Evolutionary conservation across 2,797 vertebrate genomes (phyloP), one percentile per base, ranked within the genome.

Genomic region (Gallinago solitaria): DNA sequence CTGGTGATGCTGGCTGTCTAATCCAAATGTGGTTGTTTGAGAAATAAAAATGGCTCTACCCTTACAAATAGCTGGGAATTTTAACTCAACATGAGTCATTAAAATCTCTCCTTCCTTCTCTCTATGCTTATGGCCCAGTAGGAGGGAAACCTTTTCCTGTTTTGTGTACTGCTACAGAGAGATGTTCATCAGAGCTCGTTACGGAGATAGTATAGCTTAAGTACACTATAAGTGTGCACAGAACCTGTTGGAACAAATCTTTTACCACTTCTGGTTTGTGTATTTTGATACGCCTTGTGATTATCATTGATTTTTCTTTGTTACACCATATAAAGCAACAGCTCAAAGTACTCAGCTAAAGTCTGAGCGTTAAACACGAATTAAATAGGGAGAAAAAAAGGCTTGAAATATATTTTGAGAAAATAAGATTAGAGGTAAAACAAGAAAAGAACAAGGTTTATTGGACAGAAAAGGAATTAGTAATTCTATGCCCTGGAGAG

Each of bases 391-490:
- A 12, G 17, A 2, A 7, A 2, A 19, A 65, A 47, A 81, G 74
- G 18, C 57, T 82, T 39, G 65, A 93, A 92, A 59, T 74, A 23
- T 9, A 41, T 77, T 70, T 68, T 83, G 25, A 93, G 57, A 82
- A 94, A 97, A 96, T 96, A 94, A 91, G 82, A 93, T 96, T 93
- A 94, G 59, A 87, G 68, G 84, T 90, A 68, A 96, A 95, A 82
- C 79, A 74, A 15, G 47, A 87, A 78, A 89, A 91, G 56, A 87
- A 77, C 35, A 86, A 74, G 78, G 41, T 68, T 85, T 97, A 68
- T 93, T 88, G 73, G 21, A 88, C n/a, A 89, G 56, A 96, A 87
- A 80, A 87, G 24, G 88, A 94, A 45, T 15, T 75, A 25, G 33
- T 96, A 96, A 94, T 97, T 76, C 76, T 61, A 37, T 75, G n/a